These are phyloP conservation scores for Callaeas wilsoni DNA, from an alignment of 2,113 vertebrate species.

Conservation along the genomic window DNA sequence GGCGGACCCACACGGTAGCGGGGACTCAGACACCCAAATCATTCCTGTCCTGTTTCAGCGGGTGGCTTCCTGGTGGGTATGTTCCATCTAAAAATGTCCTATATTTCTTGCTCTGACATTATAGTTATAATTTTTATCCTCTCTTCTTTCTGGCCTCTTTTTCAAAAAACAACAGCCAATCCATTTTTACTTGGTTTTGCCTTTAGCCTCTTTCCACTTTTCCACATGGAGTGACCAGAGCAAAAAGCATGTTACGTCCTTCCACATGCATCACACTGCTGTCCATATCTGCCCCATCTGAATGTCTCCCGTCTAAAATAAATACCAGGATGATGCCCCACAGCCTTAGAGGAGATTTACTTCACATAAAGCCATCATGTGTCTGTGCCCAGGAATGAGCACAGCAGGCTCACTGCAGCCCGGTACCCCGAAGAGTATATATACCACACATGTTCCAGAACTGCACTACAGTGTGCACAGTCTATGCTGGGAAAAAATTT, in stretches of 20 bases:
- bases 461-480: not conserved
- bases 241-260: not conserved
- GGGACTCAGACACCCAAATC: not conserved
- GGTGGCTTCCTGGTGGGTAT: not conserved
- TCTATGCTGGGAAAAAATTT: not conserved
- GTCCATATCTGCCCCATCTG: not conserved
- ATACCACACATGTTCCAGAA: not conserved
- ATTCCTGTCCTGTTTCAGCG: not conserved
- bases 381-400: not conserved
- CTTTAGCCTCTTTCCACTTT: not conserved
- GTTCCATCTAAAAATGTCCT: not conserved
- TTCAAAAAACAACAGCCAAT: not conserved
- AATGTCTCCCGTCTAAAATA: not conserved
- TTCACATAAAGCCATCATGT: not conserved
- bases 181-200: not conserved
- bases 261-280: not conserved
- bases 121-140: not conserved
- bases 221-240: not conserved
- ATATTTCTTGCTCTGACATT: not conserved
- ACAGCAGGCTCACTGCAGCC: not conserved
- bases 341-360: not conserved
- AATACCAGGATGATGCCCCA: not conserved
- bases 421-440: not conserved
- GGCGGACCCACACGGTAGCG: not conserved
- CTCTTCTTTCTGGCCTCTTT: not conserved